phyloP scores from a whole-genome alignment of 92 coral and sea anemone species.

The Montipora capitata region DNA sequence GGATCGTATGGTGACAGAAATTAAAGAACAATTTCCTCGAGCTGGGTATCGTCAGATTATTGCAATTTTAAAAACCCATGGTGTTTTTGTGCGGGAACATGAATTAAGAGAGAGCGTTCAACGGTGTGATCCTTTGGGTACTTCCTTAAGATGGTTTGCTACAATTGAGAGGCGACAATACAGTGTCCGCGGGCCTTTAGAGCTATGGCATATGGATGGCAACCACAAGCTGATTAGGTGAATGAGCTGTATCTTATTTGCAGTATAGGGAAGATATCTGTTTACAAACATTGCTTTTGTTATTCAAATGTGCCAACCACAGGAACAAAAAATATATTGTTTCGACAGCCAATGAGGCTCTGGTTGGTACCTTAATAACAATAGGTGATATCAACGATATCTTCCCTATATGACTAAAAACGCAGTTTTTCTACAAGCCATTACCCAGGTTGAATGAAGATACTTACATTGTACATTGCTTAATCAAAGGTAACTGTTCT shows the following conservation, averaged over 20 bases:
- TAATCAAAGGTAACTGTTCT: conserved; percentile 34
- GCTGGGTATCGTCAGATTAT: conserved; percentile 64
- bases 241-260: conserved; percentile 35
- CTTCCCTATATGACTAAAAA: conserved; percentile 23
- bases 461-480: too few species aligned
- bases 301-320: too few species aligned
- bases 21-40: conserved; percentile 62
- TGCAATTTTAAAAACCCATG: conserved; percentile 5
- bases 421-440: conserved; percentile 24
- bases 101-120: conserved; percentile 53
- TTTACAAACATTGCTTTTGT: too few species aligned
- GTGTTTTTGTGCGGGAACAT: conserved; percentile 38
- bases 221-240: conserved; percentile 65
- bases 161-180: conserved; percentile 62
- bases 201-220: conserved; percentile 61
- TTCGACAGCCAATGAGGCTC: too few species aligned
- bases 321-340: too few species aligned
- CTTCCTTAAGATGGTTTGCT: conserved; percentile 65
- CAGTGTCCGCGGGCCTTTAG: conserved; percentile 54
- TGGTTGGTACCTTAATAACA: too few species aligned
- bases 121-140: conserved; percentile 70
- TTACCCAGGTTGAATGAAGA: conserved; percentile 21
- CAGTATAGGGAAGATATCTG: too few species aligned
- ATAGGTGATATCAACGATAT: too few species aligned
- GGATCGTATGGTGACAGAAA: conserved; percentile 51